Base-by-base conservation (phyloP, 2,888 invertebrate species). In the Megastigmus dorsalis region DNA sequence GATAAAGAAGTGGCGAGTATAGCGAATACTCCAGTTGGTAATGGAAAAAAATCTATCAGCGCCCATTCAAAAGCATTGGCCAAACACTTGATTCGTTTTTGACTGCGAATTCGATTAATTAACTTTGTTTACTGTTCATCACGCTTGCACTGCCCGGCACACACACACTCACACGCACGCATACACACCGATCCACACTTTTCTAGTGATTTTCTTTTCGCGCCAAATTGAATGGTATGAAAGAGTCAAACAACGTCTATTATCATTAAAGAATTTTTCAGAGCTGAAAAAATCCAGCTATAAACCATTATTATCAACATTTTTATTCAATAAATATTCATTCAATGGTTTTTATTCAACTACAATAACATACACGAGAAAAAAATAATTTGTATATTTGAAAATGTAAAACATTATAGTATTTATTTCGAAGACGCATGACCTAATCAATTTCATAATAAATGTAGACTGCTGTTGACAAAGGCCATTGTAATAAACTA, bases 81-180 rank as follows among this genome's bases (percentile, higher is more conserved):
- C 59, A 57, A 72, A 65, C 48, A 43, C 38, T 70, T 33, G 45
- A 69, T 69, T 69, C 48, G 41, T 65, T 48, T 71, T 30, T 38
- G 38, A 65, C 33, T 23, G 28, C 33, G 52, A 60, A 73, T 73
- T 73, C 62, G 54, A 67, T 67, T 73, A 67, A 73, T 73, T 73
- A 73, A 62, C 62, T 67, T 67, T 67, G 48, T 73, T 67, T 67
- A 48, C 60, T 33, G 45, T 72, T 71, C 57, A 48, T 71, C 63
- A 65, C 59, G 65, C 33, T 20, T 30, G 48, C 6, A 10, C 15
- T 7, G 15, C 2, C 28, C 6, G 30, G 15, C 20, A 26, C 57
- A 6, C 52, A 41, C 60, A n/a, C n/a, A n/a, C n/a, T n/a, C n/a
- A n/a, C n/a, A n/a, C n/a, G n/a, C n/a, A n/a, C n/a, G n/a, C n/a